These are phyloP conservation scores for Liposcelis brunnea DNA, from an alignment of 2,888 invertebrate genomes.

Conservation along the genomic window DNA sequence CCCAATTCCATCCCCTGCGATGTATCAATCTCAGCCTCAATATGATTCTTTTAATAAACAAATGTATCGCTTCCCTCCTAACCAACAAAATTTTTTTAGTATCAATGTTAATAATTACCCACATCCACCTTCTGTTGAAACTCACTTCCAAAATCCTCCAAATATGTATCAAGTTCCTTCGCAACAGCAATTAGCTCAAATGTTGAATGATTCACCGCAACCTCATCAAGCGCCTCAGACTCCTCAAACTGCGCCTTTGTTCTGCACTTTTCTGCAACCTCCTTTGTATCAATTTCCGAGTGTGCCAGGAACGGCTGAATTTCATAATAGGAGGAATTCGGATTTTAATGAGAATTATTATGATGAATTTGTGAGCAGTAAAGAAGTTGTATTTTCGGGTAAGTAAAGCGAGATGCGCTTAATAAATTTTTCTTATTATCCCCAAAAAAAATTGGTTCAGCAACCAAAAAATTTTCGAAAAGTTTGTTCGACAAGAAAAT, in stretches of 20 bases:
- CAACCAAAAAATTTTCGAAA: too few relatives aligned
- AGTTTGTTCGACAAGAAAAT: too few relatives aligned
- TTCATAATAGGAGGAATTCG: neutral
- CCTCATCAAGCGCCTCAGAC: too few relatives aligned
- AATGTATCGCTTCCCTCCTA: neutral
- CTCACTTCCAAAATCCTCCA: neutral
- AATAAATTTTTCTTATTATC: too few relatives aligned
- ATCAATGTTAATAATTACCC: neutral
- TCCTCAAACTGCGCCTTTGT: too few relatives aligned
- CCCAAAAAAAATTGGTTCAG: too few relatives aligned
- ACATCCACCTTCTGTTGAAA: neutral
- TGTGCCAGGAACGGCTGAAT: neutral
- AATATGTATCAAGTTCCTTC: neutral
- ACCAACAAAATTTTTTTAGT: neutral
- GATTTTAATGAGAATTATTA: neutral
- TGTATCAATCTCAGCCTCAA: too few relatives aligned
- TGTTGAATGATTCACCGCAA: neutral
- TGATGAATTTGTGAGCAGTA: too few relatives aligned
- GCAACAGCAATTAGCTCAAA: neutral
- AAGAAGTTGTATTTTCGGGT: too few relatives aligned
- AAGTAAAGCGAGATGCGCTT: too few relatives aligned
- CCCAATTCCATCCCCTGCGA: too few relatives aligned
- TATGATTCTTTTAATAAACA: too few relatives aligned
- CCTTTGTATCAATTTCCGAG: neutral
- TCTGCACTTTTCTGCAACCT: neutral